Percentiles rank a stretch among this genome's conserved stretches.
Evolutionary conservation across 2,888 invertebrate genomes (phyloP).

Genomic region (Sarcophaga rosellei): DNA sequence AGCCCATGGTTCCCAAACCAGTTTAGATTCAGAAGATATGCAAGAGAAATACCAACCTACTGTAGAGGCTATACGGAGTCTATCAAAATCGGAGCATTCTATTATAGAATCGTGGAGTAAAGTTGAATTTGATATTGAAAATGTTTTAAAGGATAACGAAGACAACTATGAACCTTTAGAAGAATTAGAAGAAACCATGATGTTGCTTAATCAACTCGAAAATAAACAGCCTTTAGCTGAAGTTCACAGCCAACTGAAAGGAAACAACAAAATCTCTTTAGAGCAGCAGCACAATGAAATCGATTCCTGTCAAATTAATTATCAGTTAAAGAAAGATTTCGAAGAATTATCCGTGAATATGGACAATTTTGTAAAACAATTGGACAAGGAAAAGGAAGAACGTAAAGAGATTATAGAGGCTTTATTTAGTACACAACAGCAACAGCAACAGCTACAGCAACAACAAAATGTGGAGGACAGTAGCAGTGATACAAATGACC

Average conservation of each 20-base stretch:
- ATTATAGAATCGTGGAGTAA: no score
- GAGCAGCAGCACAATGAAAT: conserved; percentile 69
- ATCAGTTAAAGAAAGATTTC: conserved; percentile 71
- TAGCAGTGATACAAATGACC: conserved; percentile 29
- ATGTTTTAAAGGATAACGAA: conserved; percentile 20
- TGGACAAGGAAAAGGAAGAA: conserved; percentile 61
- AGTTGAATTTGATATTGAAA: no score
- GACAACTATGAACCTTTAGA: conserved; percentile 52
- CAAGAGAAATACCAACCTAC: conserved; percentile 56
- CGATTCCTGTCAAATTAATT: conserved; percentile 70
- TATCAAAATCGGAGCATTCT: not conserved
- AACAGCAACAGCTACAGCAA: no score
- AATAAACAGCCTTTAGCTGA: not conserved
- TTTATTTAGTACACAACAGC: not conserved
- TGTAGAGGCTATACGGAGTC: conserved; percentile 52
- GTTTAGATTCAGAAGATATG: conserved; percentile 23
- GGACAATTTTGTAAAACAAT: conserved; percentile 70
- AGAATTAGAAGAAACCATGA: conserved; percentile 51
- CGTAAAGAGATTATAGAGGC: conserved; percentile 5
- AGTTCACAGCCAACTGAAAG: not conserved
- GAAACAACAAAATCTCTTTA: not conserved
- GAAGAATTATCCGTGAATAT: conserved; percentile 71
- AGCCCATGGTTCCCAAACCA: not conserved
- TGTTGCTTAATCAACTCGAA: conserved; percentile 26
- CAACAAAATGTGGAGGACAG: conserved; percentile 13